Evolutionary conservation across 2,888 invertebrate species (phyloP), one percentile per base, ranked within the genome.

Genomic region (Biston stratarius): DNA sequence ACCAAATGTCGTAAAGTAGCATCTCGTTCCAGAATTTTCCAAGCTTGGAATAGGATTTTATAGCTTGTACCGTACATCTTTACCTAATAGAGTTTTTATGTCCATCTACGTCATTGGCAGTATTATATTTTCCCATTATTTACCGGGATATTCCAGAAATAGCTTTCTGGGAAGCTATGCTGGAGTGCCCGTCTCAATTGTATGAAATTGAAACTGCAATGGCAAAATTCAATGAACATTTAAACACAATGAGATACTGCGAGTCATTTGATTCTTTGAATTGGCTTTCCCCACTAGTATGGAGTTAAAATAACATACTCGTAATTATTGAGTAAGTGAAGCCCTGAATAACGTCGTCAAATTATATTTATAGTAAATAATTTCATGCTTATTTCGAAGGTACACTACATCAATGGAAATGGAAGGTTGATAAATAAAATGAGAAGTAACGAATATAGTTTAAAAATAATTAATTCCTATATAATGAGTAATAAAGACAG

Each of bases 21-120:
- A 70, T 71, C 67, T 71, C 64, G 64, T 72, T 73, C 64, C 73
- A 70, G 77, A 80, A 78, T 79, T 77, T 79, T 69, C 72, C 74
- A 49, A 77, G 74, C 69, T 70, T 73, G 72, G 74, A 71, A 80
- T 77, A 70, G 72, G 69, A 74, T 83, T 82, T 83, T 83, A 83
- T 79, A 71, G 74, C 72, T 64, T 71, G 72, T 76, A 66, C 72
- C 71, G 73, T 67, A 73, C 76, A 69, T 77, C 72, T 77, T 76
- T 72, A 71, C 69, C 67, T 75, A 77, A 77, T 77, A 79, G 65
- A 71, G 58, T 44, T 67, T 66, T 67, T 63, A 67, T 60, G 63
- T 63, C 53, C 38, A 14, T 67, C 63, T 55, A 67, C 44, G 48
- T 62, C 47, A 45, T 57, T 53, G 51, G 51, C 9, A 36, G 34